A percentile compares a stretch with the other conserved stretches of the same genome.
phyloP scores from a whole-genome alignment of 2,113 vertebrate species.

The Python bivittatus region DNA sequence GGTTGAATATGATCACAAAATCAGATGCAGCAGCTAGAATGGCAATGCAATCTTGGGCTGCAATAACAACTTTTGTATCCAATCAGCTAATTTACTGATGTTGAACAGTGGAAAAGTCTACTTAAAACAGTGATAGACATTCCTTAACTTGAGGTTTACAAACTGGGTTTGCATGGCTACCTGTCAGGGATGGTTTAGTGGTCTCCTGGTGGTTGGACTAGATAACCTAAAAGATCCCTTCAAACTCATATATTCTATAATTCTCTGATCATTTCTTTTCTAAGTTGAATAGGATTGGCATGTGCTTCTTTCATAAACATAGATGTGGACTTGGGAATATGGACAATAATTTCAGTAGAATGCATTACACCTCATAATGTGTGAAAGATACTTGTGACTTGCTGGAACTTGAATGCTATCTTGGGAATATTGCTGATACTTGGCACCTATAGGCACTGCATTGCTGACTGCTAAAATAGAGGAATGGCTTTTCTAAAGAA shows the following conservation, averaged over 20 bases:
- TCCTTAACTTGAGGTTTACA: background rate
- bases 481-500: background rate
- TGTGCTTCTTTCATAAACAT: background rate
- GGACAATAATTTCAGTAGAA: background rate
- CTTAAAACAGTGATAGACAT: background rate
- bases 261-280: background rate
- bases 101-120: background rate
- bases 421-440: background rate
- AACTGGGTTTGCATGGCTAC: background rate
- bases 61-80: background rate
- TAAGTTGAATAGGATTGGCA: background rate
- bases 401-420: background rate
- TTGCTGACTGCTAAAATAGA: background rate
- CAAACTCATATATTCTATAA: background rate
- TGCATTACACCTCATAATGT: background rate
- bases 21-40: background rate
- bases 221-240: background rate
- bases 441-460: background rate
- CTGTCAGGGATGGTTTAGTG: background rate
- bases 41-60: background rate
- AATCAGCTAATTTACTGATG: background rate
- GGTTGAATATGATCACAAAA: background rate
- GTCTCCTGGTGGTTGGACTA: background rate
- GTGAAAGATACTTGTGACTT: background rate
- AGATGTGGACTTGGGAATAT: background rate